Conservation (phyloP, 2,797 vertebrate species). For the Clarias laeviceps region DNA sequence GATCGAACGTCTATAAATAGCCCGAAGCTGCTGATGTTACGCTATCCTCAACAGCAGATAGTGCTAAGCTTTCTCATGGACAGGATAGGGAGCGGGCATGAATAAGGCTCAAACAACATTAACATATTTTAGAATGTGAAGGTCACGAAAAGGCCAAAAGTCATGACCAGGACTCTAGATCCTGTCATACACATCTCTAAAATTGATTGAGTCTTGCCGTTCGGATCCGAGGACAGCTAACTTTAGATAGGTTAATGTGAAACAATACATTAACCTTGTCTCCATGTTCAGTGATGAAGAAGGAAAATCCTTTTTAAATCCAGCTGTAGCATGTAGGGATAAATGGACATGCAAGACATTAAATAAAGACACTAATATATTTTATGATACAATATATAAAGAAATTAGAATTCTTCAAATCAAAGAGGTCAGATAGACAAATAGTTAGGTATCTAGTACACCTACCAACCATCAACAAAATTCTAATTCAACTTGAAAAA, state of each 20-base stretch:
- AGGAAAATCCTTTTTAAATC: background rate
- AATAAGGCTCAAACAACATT: background rate
- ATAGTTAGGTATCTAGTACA: no score
- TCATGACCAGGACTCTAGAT: slow-evolving; percentile 62
- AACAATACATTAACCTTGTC: slow-evolving; percentile 15
- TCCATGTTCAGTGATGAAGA: background rate
- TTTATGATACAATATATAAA: no score
- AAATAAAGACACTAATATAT: no score
- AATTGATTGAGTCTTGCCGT: slow-evolving; percentile 50
- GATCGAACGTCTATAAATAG: slow-evolving; percentile 55
- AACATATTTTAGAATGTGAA: slow-evolving; percentile 45
- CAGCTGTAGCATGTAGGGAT: background rate
- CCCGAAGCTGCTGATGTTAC: slow-evolving; percentile 52
- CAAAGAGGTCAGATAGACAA: no score
- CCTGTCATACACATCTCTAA: slow-evolving; percentile 57
- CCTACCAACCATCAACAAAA: no score
- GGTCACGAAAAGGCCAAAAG: slow-evolving; percentile 49
- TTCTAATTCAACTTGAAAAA: no score
- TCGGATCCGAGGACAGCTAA: slow-evolving; percentile 12
- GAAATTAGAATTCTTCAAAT: no score
- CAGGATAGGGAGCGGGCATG: background rate
- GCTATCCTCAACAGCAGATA: slow-evolving; percentile 48
- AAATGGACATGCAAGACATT: no score
- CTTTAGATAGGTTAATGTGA: slow-evolving; percentile 21
- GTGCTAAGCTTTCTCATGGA: slow-evolving; percentile 46